Base-by-base conservation (phyloP, 2,888 invertebrate species). In the Cephus spinipes region DNA sequence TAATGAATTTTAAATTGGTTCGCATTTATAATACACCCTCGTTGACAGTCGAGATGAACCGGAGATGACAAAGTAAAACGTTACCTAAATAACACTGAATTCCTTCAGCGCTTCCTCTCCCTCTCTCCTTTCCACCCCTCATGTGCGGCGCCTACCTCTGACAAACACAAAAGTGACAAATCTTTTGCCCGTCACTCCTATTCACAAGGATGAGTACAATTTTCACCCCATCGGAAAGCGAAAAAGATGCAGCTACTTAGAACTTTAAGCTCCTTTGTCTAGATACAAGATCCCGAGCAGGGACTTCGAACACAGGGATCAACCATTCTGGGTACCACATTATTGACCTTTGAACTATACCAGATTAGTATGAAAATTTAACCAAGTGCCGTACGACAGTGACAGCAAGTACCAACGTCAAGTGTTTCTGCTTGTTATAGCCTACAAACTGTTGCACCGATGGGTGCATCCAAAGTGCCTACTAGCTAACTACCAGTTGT, bases 1-100 rank as follows among this genome's bases (percentile, higher is more conserved):
- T 91, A 90, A 91, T 91, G 90, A 91, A 91, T 91, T 91, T 91
- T 89, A 90, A 91, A 91, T 91, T 90, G 88, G 88, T 89, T 87
- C 83, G 85, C 90, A 89, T 91, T 90, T 87, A 90, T 91, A 90
- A 91, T 90, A 84, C 86, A 88, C 83, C 80, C 84, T 81, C 87
- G 90, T 87, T 88, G 89, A 88, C 88, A 88, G 87, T 85, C 82
- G 81, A 81, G 86, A 88, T 88, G 85, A 87, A 84, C 86, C 87
- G 86, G 87, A 88, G 89, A 91, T 90, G 90, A 90, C 90, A 89
- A 87, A 88, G 89, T 89, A 87, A 89, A 90, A 90, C 84, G 85
- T 81, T 83, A 83, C 85, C 85, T 87, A 87, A 88, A 88, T 84
- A 85, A 87, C 85, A 85, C 84, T 82, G 81, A 79, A 82, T 73